A percentile compares a stretch with the other conserved stretches of the same genome.
Conservation (phyloP, 2,888 invertebrate species). For the Synanthedon vespiformis region DNA sequence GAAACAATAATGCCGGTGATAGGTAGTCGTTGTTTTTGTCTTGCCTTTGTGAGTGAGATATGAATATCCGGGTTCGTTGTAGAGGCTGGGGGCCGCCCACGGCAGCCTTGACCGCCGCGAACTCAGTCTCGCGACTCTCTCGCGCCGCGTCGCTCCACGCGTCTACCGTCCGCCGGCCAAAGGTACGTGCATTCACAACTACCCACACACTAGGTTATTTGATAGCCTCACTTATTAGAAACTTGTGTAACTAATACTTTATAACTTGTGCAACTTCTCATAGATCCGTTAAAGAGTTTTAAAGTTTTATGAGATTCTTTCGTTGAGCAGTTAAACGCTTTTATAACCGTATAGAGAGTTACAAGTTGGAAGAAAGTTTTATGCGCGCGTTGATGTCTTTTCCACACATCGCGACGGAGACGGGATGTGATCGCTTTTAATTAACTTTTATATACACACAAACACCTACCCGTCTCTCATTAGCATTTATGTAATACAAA, state of each 20-base stretch:
- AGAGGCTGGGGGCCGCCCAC: constrained; percentile 39
- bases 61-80: constrained; percentile 56
- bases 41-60: constrained; percentile 15
- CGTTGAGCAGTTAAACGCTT: not conserved
- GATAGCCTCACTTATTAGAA: not conserved
- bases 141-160: constrained; percentile 11
- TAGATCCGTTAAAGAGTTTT: too few relatives aligned
- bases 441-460: too few relatives aligned
- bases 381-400: constrained; percentile 55
- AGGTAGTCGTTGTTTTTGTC: not conserved
- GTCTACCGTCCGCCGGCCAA: not conserved
- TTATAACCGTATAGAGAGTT: not conserved
- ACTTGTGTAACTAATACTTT: not conserved
- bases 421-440: too few relatives aligned
- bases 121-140: constrained; percentile 25
- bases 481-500: too few relatives aligned
- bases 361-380: not conserved
- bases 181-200: not conserved
- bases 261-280: not conserved
- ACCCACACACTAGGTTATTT: not conserved
- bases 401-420: constrained; percentile 11
- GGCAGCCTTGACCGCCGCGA: constrained; percentile 59
- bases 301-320: too few relatives aligned
- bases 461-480: too few relatives aligned
- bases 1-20: too few relatives aligned